These are phyloP conservation scores for Holotrichia oblita DNA, from an alignment of 1,140 invertebrate species.

Conservation along the genomic window DNA sequence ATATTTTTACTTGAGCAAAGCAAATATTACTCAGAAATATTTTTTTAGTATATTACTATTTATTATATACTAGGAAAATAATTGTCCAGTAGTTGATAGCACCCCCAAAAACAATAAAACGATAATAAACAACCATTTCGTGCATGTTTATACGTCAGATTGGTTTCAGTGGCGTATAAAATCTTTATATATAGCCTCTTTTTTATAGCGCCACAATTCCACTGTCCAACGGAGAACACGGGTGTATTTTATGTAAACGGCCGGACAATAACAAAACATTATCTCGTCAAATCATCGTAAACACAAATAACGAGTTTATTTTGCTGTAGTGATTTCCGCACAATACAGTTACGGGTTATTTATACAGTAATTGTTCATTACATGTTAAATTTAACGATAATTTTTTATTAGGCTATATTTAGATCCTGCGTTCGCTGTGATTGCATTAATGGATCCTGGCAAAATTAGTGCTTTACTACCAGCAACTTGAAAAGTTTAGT, in stretches of 20 bases:
- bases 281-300: neutral
- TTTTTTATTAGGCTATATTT: neutral
- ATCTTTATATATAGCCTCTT: slow-evolving; percentile 12
- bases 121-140: neutral
- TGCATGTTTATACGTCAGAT: neutral
- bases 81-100: too few relatives aligned
- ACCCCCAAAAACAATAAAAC: slow-evolving; percentile 7
- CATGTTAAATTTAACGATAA: slow-evolving; percentile 23
- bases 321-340: neutral
- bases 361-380: neutral
- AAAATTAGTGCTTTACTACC: too few relatives aligned
- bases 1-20: too few relatives aligned
- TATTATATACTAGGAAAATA: too few relatives aligned
- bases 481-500: too few relatives aligned
- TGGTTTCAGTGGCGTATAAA: slow-evolving; percentile 23
- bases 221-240: neutral
- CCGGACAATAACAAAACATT: neutral
- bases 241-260: neutral
- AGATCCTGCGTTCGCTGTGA: neutral
- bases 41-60: too few relatives aligned
- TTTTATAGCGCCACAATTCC: neutral
- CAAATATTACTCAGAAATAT: too few relatives aligned
- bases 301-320: slow-evolving; percentile 11
- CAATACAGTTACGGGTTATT: neutral
- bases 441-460: too few relatives aligned